These are phyloP conservation scores for Ginglymostoma cirratum DNA, from an alignment of 2,113 vertebrate species.

Conservation along the genomic window DNA sequence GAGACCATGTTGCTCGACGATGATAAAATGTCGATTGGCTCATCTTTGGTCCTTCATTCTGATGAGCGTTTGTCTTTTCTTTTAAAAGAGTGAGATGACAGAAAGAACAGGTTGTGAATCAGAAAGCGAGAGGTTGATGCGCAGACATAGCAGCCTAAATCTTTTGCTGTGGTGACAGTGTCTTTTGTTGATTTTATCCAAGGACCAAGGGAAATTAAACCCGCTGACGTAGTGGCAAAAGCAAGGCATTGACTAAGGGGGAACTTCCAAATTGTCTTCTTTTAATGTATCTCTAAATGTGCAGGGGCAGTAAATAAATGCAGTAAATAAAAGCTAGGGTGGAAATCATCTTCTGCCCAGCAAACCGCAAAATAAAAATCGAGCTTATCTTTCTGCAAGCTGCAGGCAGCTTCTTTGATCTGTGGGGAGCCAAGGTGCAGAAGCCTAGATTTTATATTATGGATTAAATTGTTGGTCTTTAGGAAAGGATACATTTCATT, in stretches of 20 bases:
- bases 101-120: background rate
- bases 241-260: background rate
- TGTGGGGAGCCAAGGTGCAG: background rate
- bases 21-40: conserved; percentile 15
- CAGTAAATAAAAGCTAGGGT: background rate
- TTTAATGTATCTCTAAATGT: background rate
- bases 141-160: background rate
- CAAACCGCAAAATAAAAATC: background rate
- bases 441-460: background rate
- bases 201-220: background rate
- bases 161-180: background rate
- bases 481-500: background rate
- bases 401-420: background rate
- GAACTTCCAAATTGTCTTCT: background rate
- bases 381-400: background rate
- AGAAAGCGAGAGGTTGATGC: background rate
- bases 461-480: background rate
- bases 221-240: background rate
- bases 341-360: background rate
- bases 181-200: background rate
- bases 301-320: background rate
- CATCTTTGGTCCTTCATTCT: background rate
- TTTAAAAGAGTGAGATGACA: background rate
- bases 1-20: background rate
- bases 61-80: background rate